Evolutionary conservation across 2,888 invertebrate species (phyloP), one percentile per base, ranked within the genome.

Genomic region (Lasioglossum calceatum): DNA sequence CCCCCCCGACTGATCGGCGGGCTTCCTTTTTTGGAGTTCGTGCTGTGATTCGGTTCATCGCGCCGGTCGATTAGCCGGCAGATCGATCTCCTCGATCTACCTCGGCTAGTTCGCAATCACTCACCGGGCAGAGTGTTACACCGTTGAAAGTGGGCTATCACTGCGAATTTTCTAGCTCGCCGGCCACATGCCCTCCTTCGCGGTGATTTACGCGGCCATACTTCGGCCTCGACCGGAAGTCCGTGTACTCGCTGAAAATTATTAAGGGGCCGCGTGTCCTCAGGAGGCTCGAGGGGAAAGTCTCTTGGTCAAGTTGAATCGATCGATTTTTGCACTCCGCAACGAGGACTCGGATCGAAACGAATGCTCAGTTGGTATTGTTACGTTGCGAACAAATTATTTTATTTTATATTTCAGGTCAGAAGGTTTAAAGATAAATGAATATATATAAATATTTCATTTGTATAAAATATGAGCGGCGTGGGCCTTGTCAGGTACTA

Each of bases 81-180:
- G 79, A 90, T 89, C 88, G 89, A 90, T 86, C 83, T 71, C 54
- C 77, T 79, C 86, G 89, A 89, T 82, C 90, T 61, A 75, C 67
- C 39, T 58, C 81, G 72, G 71, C 86, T 81, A 81, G 75, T 67
- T 70, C 39, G 76, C 81, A 74, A 79, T 86, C 86, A 44, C 50
- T 79, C 81, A 79, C 73, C 70, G 19, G 61, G 44, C 16, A 7
- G 75, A 67, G 32, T 44, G 82, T 80, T 81, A 81, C 85, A 50
- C 44, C 72, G 61, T n/a, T 16, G 75, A 81, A 85, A 86, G 77
- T 78, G 64, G 86, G 86, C 81, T 79, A 81, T 86, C 86, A 70
- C 64, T 61, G 86, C 79, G 82, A 86, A 79, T 86, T 86, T 85
- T 81, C 81, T 85, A 39, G 54, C 70, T 76, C 81, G 86, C 58